These are phyloP conservation scores for Cromileptes altivelis DNA, from an alignment of 2,113 vertebrate species.

Conservation along the genomic window DNA sequence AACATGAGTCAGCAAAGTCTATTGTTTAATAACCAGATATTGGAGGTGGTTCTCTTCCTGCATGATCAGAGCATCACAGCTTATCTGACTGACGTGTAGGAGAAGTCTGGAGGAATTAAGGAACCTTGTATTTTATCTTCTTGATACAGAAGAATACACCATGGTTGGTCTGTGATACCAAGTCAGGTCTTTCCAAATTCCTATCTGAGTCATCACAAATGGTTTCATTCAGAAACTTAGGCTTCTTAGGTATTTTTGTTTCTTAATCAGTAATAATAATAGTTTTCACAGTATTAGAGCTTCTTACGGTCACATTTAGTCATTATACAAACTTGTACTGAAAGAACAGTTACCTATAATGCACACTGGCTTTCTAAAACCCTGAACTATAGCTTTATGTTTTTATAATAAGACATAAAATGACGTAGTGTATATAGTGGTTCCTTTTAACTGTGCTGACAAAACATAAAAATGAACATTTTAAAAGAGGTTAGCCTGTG, in stretches of 20 bases:
- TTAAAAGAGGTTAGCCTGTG: neutral
- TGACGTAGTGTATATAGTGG: neutral
- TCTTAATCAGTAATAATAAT: neutral
- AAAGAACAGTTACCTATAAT: neutral
- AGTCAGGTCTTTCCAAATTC: neutral
- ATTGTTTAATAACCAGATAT: conserved; percentile 51
- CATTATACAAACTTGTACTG: too few species aligned
- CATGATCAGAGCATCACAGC: conserved; percentile 16
- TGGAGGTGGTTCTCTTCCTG: conserved; percentile 43
- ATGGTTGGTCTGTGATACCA: conserved; percentile 4
- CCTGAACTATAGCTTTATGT: too few species aligned
- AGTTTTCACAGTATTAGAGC: too few species aligned
- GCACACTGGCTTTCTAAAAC: neutral
- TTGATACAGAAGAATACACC: conserved; percentile 11
- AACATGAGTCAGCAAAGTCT: conserved; percentile 55
- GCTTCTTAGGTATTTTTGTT: neutral
- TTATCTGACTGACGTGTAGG: conserved; percentile 48
- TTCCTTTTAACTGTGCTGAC: neutral
- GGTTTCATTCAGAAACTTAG: neutral
- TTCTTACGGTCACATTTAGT: neutral
- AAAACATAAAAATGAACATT: neutral
- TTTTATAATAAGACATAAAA: neutral
- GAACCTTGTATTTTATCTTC: conserved; percentile 45
- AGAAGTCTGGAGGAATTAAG: conserved; percentile 23
- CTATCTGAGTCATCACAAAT: neutral